Evolutionary conservation across 2,797 vertebrate genomes (phyloP).

Genomic region (Zalophus californianus): DNA sequence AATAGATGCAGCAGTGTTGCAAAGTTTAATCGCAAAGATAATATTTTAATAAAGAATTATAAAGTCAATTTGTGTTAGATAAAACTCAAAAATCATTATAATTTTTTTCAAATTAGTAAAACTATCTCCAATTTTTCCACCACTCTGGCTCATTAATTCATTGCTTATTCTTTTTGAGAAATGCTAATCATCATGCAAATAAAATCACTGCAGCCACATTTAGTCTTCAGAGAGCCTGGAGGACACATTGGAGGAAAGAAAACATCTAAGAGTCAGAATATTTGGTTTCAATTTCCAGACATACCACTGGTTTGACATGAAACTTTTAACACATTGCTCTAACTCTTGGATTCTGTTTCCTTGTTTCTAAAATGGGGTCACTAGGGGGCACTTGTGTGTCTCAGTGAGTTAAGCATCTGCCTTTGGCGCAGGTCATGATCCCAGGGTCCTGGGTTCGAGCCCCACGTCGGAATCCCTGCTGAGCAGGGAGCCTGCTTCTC

Average conservation of each 20-base stretch:
- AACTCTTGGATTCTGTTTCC: not conserved
- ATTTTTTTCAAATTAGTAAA: slow-evolving; percentile 82
- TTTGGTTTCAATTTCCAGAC: not conserved
- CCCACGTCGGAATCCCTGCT: not conserved
- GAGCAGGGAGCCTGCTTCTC: no score
- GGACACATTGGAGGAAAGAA: not conserved
- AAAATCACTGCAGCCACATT: not conserved
- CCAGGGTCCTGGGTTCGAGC: not conserved
- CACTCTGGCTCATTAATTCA: slow-evolving; percentile 72
- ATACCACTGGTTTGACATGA: not conserved
- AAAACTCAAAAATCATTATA: slow-evolving; percentile 79
- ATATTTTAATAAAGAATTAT: slow-evolving; percentile 72
- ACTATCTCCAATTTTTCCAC: slow-evolving; percentile 76
- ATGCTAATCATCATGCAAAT: slow-evolving; percentile 43
- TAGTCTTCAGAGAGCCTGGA: not conserved
- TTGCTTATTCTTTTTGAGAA: slow-evolving; percentile 69
- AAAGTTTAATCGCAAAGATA: slow-evolving; percentile 80
- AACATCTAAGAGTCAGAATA: not conserved
- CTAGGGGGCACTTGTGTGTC: not conserved
- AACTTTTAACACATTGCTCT: not conserved
- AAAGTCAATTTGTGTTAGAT: slow-evolving; percentile 75
- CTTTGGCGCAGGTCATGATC: not conserved
- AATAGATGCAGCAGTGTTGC: not conserved
- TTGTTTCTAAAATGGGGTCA: not conserved
- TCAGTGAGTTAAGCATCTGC: not conserved